Evolutionary conservation across 2,888 invertebrate species (phyloP).

Genomic region (Apamea anceps): DNA sequence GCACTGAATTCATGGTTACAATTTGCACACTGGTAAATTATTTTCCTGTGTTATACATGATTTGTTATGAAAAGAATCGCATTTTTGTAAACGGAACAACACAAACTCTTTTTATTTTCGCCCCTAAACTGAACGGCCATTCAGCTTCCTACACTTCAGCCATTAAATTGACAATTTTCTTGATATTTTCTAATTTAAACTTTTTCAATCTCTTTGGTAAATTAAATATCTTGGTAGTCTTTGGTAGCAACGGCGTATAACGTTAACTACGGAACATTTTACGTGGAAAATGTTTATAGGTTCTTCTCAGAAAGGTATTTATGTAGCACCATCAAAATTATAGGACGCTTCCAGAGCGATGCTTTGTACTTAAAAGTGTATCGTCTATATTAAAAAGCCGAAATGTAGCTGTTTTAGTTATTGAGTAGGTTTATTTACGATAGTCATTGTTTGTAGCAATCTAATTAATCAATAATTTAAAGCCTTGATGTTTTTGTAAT

Average conservation of each 20-base stretch:
- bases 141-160: constrained; percentile 7
- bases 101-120: constrained; percentile 2
- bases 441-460: neutral
- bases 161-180: constrained; percentile 53
- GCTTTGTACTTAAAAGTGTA: constrained; percentile 1
- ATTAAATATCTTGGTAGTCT: constrained; percentile 50
- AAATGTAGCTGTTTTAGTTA: neutral
- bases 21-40: too few relatives aligned
- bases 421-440: neutral
- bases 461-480: neutral
- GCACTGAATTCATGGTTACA: too few relatives aligned
- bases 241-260: constrained; percentile 16
- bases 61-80: neutral
- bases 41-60: too few relatives aligned
- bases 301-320: constrained; percentile 25
- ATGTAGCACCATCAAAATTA: constrained; percentile 22
- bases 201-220: constrained; percentile 53
- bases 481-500: neutral
- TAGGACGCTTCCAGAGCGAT: neutral
- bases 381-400: neutral
- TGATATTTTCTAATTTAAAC: constrained; percentile 54
- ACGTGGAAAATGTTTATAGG: constrained; percentile 36
- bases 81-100: neutral
- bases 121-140: neutral
- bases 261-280: constrained; percentile 39